Percentiles rank a stretch among this genome's conserved stretches.
These are phyloP conservation scores for Dermatophagoides farinae DNA, from an alignment of 1,140 invertebrate genomes.

Conservation along the genomic window DNA sequence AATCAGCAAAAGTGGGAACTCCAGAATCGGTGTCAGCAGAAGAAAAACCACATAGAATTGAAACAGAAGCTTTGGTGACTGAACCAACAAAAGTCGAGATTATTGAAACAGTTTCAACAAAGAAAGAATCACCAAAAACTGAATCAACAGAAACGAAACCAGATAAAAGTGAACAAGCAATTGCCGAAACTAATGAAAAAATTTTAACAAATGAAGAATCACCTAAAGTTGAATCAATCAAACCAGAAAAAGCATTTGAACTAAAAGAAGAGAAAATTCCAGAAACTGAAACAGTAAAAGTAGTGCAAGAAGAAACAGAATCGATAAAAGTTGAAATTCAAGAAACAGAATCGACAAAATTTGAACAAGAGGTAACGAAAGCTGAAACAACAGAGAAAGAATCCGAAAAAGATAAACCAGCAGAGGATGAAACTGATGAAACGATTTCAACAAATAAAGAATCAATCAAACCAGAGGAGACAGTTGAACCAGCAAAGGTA, in stretches of 20 bases:
- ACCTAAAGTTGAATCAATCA: background rate
- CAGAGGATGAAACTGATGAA: no score
- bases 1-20: background rate
- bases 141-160: background rate
- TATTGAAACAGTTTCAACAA: constrained; percentile 41
- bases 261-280: no score
- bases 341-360: background rate
- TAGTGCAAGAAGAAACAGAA: background rate
- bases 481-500: no score
- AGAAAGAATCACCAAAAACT: background rate
- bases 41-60: background rate
- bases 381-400: no score
- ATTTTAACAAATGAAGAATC: background rate
- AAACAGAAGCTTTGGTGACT: background rate
- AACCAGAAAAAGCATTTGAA: background rate
- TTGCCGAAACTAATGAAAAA: background rate
- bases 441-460: no score
- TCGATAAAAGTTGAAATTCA: background rate
- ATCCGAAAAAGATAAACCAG: no score
- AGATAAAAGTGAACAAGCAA: background rate
- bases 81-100: constrained; percentile 19
- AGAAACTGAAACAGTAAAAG: constrained; percentile 18
- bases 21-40: background rate
- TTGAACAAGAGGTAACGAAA: no score
- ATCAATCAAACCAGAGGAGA: no score